These are phyloP conservation scores for Erpornis zantholeuca DNA, from an alignment of 2,113 vertebrate species.

Conservation along the genomic window DNA sequence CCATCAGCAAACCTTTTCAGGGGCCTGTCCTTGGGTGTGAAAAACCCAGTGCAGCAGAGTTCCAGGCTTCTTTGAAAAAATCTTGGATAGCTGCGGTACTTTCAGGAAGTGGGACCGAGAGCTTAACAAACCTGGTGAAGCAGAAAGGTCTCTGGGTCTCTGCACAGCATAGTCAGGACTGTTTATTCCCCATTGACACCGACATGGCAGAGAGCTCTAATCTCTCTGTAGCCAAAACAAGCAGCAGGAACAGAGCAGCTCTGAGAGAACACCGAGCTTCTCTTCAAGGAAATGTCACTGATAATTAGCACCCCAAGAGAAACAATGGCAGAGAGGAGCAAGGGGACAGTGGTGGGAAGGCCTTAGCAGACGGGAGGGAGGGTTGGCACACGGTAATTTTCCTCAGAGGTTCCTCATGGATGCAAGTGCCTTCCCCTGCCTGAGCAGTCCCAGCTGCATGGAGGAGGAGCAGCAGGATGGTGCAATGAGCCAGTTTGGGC, in stretches of 20 bases:
- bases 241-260: not conserved
- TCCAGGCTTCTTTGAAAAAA: not conserved
- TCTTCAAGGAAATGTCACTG: not conserved
- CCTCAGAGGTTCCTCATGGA: not conserved
- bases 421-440: not conserved
- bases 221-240: not conserved
- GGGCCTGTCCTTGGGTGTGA: not conserved
- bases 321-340: rapidly evolving
- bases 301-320: not conserved
- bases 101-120: not conserved
- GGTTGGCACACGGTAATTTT: not conserved
- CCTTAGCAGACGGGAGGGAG: not conserved
- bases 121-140: not conserved
- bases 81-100: not conserved
- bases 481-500: not conserved
- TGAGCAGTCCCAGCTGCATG: not conserved
- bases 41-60: not conserved
- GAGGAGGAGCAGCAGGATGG: not conserved
- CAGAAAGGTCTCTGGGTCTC: not conserved
- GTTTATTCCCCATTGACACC: not conserved
- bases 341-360: not conserved
- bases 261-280: not conserved
- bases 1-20: not conserved
- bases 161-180: not conserved
- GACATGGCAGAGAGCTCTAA: not conserved